A percentile compares a stretch with the other conserved stretches of the same genome.
Conservation (phyloP, 1,140 invertebrate genomes). For the Euwallacea fornicatus region DNA sequence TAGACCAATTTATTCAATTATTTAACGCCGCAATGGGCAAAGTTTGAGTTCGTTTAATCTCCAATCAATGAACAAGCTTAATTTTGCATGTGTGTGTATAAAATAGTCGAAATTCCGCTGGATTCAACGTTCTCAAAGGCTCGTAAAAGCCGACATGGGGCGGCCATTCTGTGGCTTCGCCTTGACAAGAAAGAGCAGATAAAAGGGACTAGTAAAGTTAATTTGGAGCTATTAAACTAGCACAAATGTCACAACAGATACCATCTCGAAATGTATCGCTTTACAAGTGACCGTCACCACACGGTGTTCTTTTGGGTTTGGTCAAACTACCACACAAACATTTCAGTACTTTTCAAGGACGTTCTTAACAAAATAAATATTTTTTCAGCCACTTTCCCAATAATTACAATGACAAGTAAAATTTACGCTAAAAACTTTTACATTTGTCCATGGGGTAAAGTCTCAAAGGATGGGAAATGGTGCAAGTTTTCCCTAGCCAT, state of each 20-base stretch:
- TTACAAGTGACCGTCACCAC: slow-evolving; percentile 44
- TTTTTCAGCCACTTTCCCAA: no score
- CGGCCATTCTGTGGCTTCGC: slow-evolving; percentile 10
- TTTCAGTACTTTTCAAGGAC: no score
- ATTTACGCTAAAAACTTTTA: not conserved
- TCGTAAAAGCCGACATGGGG: slow-evolving; percentile 3
- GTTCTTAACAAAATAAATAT: no score
- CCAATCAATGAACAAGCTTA: no score
- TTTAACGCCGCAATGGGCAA: no score
- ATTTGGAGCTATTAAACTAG: slow-evolving; percentile 50
- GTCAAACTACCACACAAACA: slow-evolving; percentile 12
- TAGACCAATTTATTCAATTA: no score
- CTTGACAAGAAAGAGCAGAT: slow-evolving; percentile 41
- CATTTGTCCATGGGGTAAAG: not conserved
- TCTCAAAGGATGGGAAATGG: not conserved
- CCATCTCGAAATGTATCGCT: slow-evolving; percentile 46
- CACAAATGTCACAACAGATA: slow-evolving; percentile 49
- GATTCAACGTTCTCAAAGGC: not conserved
- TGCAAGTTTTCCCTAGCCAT: slow-evolving; percentile 20
- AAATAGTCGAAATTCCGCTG: no score
- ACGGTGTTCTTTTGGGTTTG: slow-evolving; percentile 17
- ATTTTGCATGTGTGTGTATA: no score
- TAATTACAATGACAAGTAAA: not conserved
- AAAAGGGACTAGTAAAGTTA: slow-evolving; percentile 48
- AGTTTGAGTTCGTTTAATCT: no score